A percentile compares a stretch with the other conserved stretches of the same genome.
Evolutionary conservation across 2,113 vertebrate genomes (phyloP).

Genomic region (Gopherus evgoodei): DNA sequence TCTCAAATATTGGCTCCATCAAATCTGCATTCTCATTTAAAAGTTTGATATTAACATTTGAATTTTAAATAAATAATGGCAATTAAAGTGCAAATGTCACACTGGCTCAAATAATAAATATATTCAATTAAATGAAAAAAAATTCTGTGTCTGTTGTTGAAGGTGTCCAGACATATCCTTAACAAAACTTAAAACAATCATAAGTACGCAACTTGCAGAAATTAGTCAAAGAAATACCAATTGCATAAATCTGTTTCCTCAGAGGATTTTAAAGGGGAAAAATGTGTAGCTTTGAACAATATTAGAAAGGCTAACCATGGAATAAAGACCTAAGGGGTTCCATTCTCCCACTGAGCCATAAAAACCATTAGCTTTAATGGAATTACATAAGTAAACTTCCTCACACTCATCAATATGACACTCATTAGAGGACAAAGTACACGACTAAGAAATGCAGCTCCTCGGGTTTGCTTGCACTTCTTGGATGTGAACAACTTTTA

Average conservation of each 20-base stretch:
- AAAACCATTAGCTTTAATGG: neutral
- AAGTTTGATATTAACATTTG: neutral
- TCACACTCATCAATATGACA: neutral
- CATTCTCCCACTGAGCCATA: neutral
- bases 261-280: neutral
- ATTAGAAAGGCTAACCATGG: neutral
- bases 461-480: fast-evolving
- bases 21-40: neutral
- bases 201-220: neutral
- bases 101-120: neutral
- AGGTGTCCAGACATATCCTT: neutral
- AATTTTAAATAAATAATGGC: neutral
- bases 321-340: neutral
- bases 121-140: neutral
- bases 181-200: neutral
- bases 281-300: neutral
- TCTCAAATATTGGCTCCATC: neutral
- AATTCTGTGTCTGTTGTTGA: neutral
- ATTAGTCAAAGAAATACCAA: neutral
- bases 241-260: neutral
- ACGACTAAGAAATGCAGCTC: fast-evolving
- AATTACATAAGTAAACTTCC: neutral
- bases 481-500: neutral
- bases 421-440: neutral
- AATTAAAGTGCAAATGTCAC: neutral